Evolutionary conservation across 2,888 invertebrate species (phyloP).

Genomic region (Melinopterus prodromus): DNA sequence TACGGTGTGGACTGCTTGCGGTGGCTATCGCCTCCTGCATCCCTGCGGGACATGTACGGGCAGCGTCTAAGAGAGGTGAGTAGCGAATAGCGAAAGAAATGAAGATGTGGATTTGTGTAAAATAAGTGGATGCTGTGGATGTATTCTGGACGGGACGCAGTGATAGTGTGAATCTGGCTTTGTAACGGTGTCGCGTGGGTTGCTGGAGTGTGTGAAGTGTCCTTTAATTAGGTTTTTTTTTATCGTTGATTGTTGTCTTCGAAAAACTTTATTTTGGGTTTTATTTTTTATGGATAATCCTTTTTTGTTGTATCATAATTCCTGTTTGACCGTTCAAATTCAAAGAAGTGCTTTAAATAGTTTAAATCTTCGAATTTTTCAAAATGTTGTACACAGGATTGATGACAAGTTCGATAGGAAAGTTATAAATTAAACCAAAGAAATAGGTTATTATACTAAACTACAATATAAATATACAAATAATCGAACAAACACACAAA

Average conservation of each 20-base stretch:
- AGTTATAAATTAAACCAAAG: too few relatives aligned
- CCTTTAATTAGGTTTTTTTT: background rate
- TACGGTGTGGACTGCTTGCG: slow-evolving; percentile 52
- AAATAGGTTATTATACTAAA: too few relatives aligned
- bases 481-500: too few relatives aligned
- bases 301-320: too few relatives aligned
- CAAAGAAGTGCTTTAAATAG: too few relatives aligned
- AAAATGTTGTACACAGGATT: too few relatives aligned
- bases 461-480: too few relatives aligned
- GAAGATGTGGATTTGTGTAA: background rate
- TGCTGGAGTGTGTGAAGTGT: background rate
- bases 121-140: background rate
- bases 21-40: slow-evolving; percentile 51
- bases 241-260: background rate
- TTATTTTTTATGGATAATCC: too few relatives aligned
- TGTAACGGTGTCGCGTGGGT: background rate
- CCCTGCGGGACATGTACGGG: slow-evolving; percentile 47
- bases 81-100: background rate
- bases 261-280: too few relatives aligned
- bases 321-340: too few relatives aligned
- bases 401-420: too few relatives aligned
- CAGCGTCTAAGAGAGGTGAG: slow-evolving; percentile 58
- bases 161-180: background rate
- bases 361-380: too few relatives aligned
- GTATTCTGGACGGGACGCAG: background rate